Evolutionary conservation across 2,113 vertebrate genomes (phyloP).

Genomic region (Hystrix cristata): DNA sequence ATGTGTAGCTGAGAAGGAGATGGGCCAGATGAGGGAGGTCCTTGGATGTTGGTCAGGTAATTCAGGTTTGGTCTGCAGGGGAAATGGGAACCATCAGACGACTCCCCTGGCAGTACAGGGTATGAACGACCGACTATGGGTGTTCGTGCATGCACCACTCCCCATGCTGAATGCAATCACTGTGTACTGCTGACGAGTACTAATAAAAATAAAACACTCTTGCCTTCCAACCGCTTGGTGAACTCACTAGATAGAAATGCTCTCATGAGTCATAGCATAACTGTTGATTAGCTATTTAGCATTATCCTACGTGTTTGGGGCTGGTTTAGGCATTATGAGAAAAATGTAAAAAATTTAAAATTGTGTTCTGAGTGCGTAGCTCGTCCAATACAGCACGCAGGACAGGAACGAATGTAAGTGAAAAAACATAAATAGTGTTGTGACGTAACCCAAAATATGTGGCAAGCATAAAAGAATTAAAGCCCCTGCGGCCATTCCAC

Average conservation of each 20-base stretch:
- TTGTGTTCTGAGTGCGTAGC: constrained; percentile 5
- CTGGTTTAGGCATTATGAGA: background rate
- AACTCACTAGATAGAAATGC: background rate
- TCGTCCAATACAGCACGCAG: background rate
- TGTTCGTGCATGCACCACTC: background rate
- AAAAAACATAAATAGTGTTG: background rate
- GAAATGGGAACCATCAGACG: background rate
- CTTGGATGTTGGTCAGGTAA: background rate
- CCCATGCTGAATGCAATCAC: background rate
- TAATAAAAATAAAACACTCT: background rate
- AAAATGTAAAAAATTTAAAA: background rate
- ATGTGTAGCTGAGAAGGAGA: background rate
- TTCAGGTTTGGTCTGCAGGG: background rate
- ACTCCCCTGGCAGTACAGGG: background rate
- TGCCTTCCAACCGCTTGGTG: background rate
- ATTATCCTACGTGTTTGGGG: background rate
- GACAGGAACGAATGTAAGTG: background rate
- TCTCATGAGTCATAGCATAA: background rate
- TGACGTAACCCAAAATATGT: background rate
- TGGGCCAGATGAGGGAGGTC: background rate
- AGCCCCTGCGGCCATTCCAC: background rate
- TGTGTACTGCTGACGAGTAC: background rate
- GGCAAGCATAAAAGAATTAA: background rate
- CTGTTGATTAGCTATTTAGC: constrained; percentile 20
- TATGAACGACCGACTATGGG: no score